Conservation (phyloP, 64 coral and sea anemone species). For the Montipora capricornis region DNA sequence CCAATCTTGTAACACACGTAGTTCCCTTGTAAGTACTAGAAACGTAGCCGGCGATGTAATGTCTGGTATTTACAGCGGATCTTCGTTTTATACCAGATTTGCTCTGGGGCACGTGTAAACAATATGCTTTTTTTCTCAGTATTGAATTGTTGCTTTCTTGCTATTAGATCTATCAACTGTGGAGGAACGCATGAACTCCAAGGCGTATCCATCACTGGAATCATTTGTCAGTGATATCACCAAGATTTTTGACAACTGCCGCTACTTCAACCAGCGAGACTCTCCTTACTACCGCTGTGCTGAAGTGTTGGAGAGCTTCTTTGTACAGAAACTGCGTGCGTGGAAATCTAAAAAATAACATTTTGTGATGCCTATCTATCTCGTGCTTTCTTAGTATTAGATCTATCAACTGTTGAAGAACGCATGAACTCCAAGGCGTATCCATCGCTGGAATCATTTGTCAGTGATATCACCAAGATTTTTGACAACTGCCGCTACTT, state of each 20-base stretch:
- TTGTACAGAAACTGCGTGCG: conserved; percentile 91
- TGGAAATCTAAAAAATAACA: conserved; percentile 73
- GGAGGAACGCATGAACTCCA: conserved; percentile 74
- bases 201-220: conserved; percentile 81
- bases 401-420: conserved; percentile 89
- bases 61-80: no score
- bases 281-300: conserved; percentile 98
- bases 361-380: not conserved
- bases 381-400: conserved; percentile 37
- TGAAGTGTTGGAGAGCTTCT: conserved; percentile 96
- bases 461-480: conserved; percentile 85
- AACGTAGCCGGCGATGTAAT: no score
- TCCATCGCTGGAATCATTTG: conserved; percentile 78
- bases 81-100: no score
- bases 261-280: conserved; percentile 91
- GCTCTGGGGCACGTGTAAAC: no score
- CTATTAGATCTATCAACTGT: conserved; percentile 87
- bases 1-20: no score
- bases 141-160: not conserved
- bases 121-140: no score
- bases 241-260: conserved; percentile 96
- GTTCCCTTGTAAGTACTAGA: no score
- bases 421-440: conserved; percentile 76
- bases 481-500: conserved; percentile 98
- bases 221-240: conserved; percentile 83